Evolutionary conservation across 92 coral and sea anemone genomes (phyloP).

Genomic region (Phenganax subtilis): DNA sequence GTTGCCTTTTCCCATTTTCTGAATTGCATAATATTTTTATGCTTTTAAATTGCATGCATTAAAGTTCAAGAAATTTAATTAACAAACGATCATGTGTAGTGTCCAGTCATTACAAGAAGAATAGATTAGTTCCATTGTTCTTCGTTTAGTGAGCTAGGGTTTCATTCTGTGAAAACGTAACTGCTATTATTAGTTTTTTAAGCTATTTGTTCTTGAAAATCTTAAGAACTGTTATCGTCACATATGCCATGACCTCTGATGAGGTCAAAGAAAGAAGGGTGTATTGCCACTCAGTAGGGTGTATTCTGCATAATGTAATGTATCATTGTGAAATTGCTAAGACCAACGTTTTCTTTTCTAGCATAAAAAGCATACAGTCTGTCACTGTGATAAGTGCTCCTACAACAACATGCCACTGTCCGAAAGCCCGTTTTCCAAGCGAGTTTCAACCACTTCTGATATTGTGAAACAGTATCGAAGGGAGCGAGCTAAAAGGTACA

Average conservation of each 20-base stretch:
- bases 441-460: constrained; percentile 7
- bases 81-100: background rate
- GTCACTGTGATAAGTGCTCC: constrained; percentile 30
- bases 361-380: background rate
- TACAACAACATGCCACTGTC: constrained; percentile 33
- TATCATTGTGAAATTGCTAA: background rate
- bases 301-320: too few species aligned
- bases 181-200: too few species aligned
- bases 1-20: background rate
- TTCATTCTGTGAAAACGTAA: background rate
- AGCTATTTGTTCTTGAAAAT: too few species aligned
- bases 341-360: background rate
- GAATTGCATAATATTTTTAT: background rate
- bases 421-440: background rate
- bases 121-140: background rate
- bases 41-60: background rate
- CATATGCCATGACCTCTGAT: too few species aligned
- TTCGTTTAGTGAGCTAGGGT: background rate
- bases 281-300: too few species aligned
- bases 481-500: constrained; percentile 35
- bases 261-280: too few species aligned
- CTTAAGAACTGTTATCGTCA: too few species aligned
- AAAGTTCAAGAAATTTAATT: background rate
- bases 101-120: background rate
- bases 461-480: constrained; percentile 33